A percentile compares a stretch with the other conserved stretches of the same genome.
These are phyloP conservation scores for Pseudobourletiella spinata DNA, from an alignment of 1,140 invertebrate genomes.

Conservation along the genomic window DNA sequence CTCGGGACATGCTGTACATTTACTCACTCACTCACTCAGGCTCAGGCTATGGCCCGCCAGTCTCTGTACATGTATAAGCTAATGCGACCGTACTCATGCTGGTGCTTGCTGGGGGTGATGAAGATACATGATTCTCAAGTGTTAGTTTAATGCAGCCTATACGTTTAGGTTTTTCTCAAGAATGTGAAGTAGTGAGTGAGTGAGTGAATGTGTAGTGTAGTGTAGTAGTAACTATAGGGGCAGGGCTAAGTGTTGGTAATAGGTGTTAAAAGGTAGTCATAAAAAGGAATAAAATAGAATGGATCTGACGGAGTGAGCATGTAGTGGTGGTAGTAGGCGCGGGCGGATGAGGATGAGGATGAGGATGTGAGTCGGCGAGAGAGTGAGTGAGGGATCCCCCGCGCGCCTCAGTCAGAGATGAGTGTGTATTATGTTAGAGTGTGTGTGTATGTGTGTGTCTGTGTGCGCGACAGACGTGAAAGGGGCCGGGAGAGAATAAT, in stretches of 20 bases:
- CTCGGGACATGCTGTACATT: neutral
- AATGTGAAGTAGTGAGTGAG: neutral
- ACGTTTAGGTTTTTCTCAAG: neutral
- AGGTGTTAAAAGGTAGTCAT: slow-evolving; percentile 34
- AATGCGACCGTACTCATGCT: too few relatives aligned
- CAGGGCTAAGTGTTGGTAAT: slow-evolving; percentile 23
- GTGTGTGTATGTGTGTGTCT: too few relatives aligned
- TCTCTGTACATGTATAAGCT: too few relatives aligned
- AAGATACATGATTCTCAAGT: neutral
- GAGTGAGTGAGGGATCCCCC: too few relatives aligned
- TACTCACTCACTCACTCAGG: too few relatives aligned
- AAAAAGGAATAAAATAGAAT: slow-evolving; percentile 26
- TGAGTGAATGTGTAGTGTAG: too few relatives aligned
- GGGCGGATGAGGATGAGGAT: neutral
- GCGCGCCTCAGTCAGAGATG: too few relatives aligned
- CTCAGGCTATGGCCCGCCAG: too few relatives aligned
- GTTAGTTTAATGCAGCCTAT: neutral
- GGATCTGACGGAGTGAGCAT: neutral
- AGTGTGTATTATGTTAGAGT: too few relatives aligned
- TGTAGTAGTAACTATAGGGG: neutral
- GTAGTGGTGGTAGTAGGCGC: neutral
- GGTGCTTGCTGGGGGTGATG: neutral
- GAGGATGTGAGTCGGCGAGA: too few relatives aligned
- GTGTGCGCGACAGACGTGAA: too few relatives aligned
- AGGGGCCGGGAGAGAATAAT: neutral